phyloP scores from a whole-genome alignment of 2,113 vertebrate genomes.

The Pomatostomus ruficeps region DNA sequence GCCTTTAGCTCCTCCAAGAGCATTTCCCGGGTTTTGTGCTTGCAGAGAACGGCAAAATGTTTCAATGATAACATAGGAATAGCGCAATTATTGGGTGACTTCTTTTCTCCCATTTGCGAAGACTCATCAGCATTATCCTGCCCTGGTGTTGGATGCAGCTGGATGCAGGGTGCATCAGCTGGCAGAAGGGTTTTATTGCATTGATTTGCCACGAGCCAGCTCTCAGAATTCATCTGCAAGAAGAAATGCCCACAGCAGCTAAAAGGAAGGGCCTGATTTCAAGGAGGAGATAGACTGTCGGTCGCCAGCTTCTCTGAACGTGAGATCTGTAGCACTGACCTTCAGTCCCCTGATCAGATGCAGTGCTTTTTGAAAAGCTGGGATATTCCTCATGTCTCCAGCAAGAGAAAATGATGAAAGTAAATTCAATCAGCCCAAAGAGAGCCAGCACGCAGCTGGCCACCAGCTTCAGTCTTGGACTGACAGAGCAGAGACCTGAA shows the following conservation, averaged over 20 bases:
- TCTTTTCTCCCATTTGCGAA: not conserved
- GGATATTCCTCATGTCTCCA: accelerated
- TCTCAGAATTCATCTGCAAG: not conserved
- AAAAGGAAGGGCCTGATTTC: not conserved
- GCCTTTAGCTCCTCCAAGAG: not conserved
- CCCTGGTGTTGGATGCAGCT: not conserved
- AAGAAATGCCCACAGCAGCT: not conserved
- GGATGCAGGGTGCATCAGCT: not conserved
- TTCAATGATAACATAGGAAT: not conserved
- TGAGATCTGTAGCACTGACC: not conserved
- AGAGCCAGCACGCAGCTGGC: not conserved
- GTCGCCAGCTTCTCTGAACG: not conserved
- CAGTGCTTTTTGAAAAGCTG: not conserved
- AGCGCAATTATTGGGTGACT: not conserved
- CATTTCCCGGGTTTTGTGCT: not conserved
- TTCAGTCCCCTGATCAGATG: not conserved
- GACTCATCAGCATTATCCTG: not conserved
- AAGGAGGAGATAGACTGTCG: not conserved
- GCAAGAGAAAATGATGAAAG: not conserved
- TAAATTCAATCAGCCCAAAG: not conserved
- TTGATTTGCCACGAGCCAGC: not conserved
- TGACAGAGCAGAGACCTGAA: not conserved
- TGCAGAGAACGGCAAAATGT: not conserved
- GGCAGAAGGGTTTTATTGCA: not conserved
- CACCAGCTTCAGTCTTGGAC: not conserved